These are phyloP conservation scores for Lepidocyrtinus sp. DNA, from an alignment of 2,888 invertebrate species.

Conservation along the genomic window DNA sequence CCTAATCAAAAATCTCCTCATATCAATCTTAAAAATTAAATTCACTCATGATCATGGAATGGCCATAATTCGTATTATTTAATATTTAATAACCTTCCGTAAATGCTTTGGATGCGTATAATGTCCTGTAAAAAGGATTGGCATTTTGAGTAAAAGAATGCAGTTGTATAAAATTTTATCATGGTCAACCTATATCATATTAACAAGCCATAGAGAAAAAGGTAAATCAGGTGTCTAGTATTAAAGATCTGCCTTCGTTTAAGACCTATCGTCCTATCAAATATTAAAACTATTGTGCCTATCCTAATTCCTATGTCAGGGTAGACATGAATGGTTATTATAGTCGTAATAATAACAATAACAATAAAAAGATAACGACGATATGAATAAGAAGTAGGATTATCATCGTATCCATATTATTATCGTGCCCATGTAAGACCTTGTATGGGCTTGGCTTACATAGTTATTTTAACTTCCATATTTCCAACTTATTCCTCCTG, in stretches of 20 bases:
- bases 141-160: no score
- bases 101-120: no score
- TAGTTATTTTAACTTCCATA: conserved; percentile 25
- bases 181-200: no score
- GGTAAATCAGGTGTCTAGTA: background rate
- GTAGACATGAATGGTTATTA: conserved; percentile 56
- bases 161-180: no score
- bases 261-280: background rate
- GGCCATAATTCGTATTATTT: no score
- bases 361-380: conserved; percentile 57
- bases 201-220: background rate
- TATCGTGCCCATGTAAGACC: no score
- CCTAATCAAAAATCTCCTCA: no score
- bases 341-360: conserved; percentile 47
- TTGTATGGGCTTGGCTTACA: conserved; percentile 48
- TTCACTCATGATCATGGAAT: no score
- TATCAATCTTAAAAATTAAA: no score
- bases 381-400: conserved; percentile 46
- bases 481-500: conserved; percentile 24
- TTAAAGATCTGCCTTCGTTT: background rate
- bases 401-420: background rate
- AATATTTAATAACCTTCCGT: no score
- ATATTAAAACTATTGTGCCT: background rate
- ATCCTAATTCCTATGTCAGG: conserved; percentile 26
- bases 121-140: no score